Percentiles rank a stretch among this genome's conserved stretches.
Conservation (phyloP, 2,888 invertebrate genomes). For the Blomia tropicalis region DNA sequence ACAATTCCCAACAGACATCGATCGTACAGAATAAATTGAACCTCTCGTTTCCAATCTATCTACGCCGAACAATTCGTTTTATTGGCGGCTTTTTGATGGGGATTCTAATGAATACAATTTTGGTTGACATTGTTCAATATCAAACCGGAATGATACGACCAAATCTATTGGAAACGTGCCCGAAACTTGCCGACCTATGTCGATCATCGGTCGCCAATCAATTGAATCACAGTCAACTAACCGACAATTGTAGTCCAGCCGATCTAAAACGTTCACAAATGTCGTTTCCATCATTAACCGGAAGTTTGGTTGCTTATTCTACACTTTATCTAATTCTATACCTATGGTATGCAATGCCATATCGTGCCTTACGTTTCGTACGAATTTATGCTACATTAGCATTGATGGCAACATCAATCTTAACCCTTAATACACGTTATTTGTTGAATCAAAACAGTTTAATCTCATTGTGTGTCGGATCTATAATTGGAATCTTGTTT, state of each 20-base stretch:
- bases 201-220: too few species aligned
- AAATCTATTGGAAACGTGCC: conserved; percentile 22
- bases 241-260: background rate
- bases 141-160: conserved; percentile 22
- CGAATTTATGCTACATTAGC: conserved; percentile 4
- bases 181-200: background rate
- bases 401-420: background rate
- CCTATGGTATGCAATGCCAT: background rate
- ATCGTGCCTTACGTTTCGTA: conserved; percentile 4
- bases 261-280: conserved; percentile 12
- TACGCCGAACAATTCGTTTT: background rate
- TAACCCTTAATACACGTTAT: background rate
- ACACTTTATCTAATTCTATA: conserved; percentile 21
- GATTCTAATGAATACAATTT: conserved; percentile 18
- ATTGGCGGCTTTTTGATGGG: conserved; percentile 24
- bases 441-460: background rate
- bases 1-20: background rate
- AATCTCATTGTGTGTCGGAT: background rate
- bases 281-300: conserved; percentile 25
- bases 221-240: background rate
- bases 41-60: background rate
- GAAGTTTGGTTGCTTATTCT: conserved; percentile 20
- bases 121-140: conserved; percentile 22
- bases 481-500: background rate
- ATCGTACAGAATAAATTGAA: background rate